phyloP scores from a whole-genome alignment of 2,888 invertebrate species.

The Nysson spinosus region DNA sequence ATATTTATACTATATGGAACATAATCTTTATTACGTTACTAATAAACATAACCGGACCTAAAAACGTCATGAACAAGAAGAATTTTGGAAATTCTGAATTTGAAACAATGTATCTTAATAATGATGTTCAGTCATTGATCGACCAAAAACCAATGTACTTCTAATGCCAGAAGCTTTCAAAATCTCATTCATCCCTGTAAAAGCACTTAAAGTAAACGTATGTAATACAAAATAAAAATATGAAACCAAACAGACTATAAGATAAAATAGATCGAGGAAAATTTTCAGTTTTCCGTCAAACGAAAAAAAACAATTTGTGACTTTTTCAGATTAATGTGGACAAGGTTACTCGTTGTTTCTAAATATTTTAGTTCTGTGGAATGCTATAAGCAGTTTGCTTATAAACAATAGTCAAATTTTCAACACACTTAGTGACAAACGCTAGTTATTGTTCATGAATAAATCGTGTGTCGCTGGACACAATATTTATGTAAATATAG shows the following conservation, averaged over 20 bases:
- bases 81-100: too few relatives aligned
- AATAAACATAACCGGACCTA: slow-evolving; percentile 30
- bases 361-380: slow-evolving; percentile 19
- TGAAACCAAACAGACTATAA: slow-evolving; percentile 31
- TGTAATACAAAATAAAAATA: slow-evolving; percentile 13
- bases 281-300: slow-evolving; percentile 34
- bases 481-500: slow-evolving; percentile 68
- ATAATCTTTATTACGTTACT: slow-evolving; percentile 19
- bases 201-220: slow-evolving; percentile 25
- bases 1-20: slow-evolving; percentile 22
- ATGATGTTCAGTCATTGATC: slow-evolving; percentile 17
- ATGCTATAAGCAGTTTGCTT: slow-evolving; percentile 22
- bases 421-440: slow-evolving; percentile 40
- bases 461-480: slow-evolving; percentile 64
- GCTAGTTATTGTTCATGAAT: slow-evolving; percentile 63
- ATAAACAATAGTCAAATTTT: slow-evolving; percentile 26
- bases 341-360: slow-evolving; percentile 31
- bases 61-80: slow-evolving; percentile 16
- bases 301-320: slow-evolving; percentile 8
- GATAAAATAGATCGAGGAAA: slow-evolving; percentile 21
- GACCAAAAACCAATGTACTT: slow-evolving; percentile 13
- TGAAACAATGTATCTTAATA: too few relatives aligned
- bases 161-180: slow-evolving; percentile 22
- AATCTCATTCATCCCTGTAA: slow-evolving; percentile 19
- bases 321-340: slow-evolving; percentile 17